Percentiles rank a stretch among this genome's conserved stretches.
Conservation (phyloP, 2,888 invertebrate species). For the Galerucella pusilla region DNA sequence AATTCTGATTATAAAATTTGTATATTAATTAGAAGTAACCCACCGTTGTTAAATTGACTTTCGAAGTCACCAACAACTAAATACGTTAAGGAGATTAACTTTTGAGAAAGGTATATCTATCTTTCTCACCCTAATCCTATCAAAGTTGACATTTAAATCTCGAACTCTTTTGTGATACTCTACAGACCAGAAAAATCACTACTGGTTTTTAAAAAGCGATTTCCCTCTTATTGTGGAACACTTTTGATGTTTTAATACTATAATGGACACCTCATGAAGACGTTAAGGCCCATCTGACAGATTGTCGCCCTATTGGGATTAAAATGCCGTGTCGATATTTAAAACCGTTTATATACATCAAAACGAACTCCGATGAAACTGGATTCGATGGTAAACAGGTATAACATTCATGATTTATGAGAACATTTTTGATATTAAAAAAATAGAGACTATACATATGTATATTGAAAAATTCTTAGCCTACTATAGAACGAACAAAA, state of each 20-base stretch:
- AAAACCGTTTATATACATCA: neutral
- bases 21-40: slow-evolving; percentile 51
- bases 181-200: slow-evolving; percentile 49
- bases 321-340: slow-evolving; percentile 8
- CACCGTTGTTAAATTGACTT: slow-evolving; percentile 55
- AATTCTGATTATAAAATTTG: slow-evolving; percentile 13
- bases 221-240: slow-evolving; percentile 48
- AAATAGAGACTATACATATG: too few species aligned
- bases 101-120: slow-evolving; percentile 46
- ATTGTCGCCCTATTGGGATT: slow-evolving; percentile 29
- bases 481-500: too few species aligned
- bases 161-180: slow-evolving; percentile 49
- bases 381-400: neutral
- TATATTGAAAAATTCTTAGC: too few species aligned
- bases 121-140: slow-evolving; percentile 54
- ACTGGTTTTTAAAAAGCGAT: slow-evolving; percentile 56
- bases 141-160: slow-evolving; percentile 57
- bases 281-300: slow-evolving; percentile 43
- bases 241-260: slow-evolving; percentile 51
- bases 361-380: neutral
- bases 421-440: too few species aligned
- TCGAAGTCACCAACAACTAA: slow-evolving; percentile 53
- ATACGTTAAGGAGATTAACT: slow-evolving; percentile 56
- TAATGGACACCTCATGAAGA: slow-evolving; percentile 47
- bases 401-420: neutral